Base-by-base conservation (phyloP, 2,888 invertebrate genomes). In the Zeuzera pyrina region DNA sequence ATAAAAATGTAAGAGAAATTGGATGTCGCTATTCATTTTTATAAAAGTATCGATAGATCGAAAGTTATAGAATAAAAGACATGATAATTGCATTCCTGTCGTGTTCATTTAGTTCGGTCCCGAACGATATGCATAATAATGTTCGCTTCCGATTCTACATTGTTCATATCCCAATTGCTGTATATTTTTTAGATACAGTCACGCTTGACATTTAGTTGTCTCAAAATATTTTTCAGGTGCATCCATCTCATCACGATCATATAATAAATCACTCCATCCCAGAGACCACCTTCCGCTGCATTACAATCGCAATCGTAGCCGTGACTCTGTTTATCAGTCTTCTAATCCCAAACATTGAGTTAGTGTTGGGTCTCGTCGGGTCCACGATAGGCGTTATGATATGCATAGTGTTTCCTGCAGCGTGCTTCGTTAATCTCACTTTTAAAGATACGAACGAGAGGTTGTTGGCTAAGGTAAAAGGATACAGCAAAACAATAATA, bases 311-410 rank as follows among this genome's bases (percentile, higher is more conserved):
- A 11, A 93, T 98, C 39, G 88, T 98, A 0, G 70, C 86, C 0
- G 84, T 88, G 12, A 91, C 97, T 0, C 83, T 98, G 30, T 73
- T 89, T 35, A 87, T 92, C 34, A 96, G 95, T 8, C 87, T 98
- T 30, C 67, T 95, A 41, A 90, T 98, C 47, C 98, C 98, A 10
- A 97, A 95, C 59, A 94, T 95, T 36, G 95, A 98, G 79, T 87
- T 98, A 50, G 94, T 98, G 33, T 86, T 99, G 36, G 97, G 97
- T 0, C 77, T 98, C 19, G 91, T 96, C 21, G 98, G 98, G 1
- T 95, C 98, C 1, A 97, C 98, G 0, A 95, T 97, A 48, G 98
- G 98, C 0, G 92, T 95, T 8, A 87, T 95, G 44, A 91, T 98
- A 44, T 97, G 97, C 53, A 89, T 97, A 19, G 90, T 98, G 56